Percentiles rank a stretch among this genome's conserved stretches.
These are phyloP conservation scores for Drosophila lacertosa DNA, from an alignment of 1,140 invertebrate species.

Conservation along the genomic window DNA sequence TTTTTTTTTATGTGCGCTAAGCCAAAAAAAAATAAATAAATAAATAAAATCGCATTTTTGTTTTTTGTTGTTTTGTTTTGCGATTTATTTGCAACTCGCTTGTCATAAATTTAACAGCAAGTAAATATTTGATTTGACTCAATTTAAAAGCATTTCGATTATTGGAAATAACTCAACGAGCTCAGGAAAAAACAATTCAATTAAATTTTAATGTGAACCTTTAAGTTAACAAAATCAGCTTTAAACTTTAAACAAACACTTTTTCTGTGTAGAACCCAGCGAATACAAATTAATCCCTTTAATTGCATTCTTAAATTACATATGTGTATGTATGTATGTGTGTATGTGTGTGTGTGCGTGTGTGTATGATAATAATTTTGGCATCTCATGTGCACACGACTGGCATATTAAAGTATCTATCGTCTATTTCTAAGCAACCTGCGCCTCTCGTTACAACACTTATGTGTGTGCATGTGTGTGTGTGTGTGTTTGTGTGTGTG, in stretches of 20 bases:
- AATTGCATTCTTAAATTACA: no score
- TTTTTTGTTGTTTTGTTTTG: conserved; percentile 39
- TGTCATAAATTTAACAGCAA: conserved; percentile 75
- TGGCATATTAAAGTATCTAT: conserved; percentile 40
- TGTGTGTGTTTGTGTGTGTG: background rate
- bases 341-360: no score
- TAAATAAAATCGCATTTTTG: background rate
- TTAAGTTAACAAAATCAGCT: no score
- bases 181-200: no score
- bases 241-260: no score
- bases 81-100: conserved; percentile 55
- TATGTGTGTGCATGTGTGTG: background rate
- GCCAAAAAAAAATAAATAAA: no score
- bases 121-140: conserved; percentile 78
- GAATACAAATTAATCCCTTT: no score
- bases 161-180: no score
- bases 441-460: background rate
- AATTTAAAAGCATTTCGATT: no score
- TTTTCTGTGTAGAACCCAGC: no score
- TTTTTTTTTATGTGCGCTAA: conserved; percentile 60
- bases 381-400: conserved; percentile 11
- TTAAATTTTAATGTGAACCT: no score
- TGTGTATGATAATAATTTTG: conserved; percentile 14
- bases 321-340: no score
- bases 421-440: conserved; percentile 33